These are phyloP conservation scores for Caenorhabditis panamensis DNA, from an alignment of 2,888 invertebrate species.

Conservation along the genomic window DNA sequence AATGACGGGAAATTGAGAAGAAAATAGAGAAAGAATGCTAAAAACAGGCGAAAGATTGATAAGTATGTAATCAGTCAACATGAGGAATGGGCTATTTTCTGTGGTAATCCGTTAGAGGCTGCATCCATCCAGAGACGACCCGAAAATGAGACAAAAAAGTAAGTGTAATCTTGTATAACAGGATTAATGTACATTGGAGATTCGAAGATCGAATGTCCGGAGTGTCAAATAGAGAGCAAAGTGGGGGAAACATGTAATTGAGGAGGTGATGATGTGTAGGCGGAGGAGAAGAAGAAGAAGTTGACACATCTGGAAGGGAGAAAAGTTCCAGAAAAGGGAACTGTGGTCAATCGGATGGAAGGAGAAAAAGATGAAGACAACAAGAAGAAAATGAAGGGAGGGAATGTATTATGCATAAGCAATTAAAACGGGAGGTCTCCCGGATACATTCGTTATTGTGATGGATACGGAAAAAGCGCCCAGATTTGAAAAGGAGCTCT, in stretches of 20 bases:
- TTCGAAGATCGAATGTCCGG: constrained; percentile 29
- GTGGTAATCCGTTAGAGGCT: background rate
- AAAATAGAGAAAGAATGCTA: background rate
- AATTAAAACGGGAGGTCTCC: constrained; percentile 10
- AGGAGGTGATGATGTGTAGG: no score
- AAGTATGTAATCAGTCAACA: background rate
- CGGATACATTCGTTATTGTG: constrained; percentile 6
- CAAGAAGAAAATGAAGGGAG: background rate
- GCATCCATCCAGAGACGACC: no score
- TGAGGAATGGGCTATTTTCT: background rate
- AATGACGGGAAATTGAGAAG: background rate
- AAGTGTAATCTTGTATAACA: constrained; percentile 27
- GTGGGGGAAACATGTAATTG: constrained; percentile 44
- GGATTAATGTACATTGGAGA: constrained; percentile 23
- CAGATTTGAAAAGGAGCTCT: no score
- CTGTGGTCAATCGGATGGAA: background rate
- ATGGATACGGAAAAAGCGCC: background rate
- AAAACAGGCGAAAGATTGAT: background rate
- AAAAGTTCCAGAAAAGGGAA: constrained; percentile 19
- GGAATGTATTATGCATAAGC: background rate
- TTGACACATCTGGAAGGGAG: constrained; percentile 26
- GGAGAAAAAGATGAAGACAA: background rate
- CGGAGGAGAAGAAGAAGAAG: no score
- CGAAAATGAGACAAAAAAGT: background rate
- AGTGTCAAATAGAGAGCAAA: constrained; percentile 8